Conservation (phyloP, 2,888 invertebrate species). For the Tolmerus cingulatus region DNA sequence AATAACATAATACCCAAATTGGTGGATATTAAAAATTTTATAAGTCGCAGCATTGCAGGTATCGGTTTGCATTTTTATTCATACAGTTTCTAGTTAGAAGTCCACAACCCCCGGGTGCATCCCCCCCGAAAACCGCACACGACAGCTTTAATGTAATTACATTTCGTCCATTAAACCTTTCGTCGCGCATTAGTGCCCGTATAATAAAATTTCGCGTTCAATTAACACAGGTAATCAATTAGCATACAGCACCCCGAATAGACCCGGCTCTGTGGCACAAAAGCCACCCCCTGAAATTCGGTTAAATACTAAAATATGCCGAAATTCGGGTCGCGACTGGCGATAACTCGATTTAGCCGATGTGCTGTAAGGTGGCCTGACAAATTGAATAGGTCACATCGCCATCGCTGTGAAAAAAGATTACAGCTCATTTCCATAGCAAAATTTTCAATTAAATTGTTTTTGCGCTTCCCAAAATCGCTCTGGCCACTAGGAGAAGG, state of each 20-base stretch:
- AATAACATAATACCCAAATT: constrained; percentile 1
- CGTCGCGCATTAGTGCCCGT: constrained; percentile 8
- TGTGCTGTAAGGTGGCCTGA: neutral
- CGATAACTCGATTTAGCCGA: neutral
- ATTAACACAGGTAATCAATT: constrained; percentile 32
- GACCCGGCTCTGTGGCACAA: neutral
- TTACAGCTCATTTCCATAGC: neutral
- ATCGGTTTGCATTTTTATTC: neutral
- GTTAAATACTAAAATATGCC: neutral
- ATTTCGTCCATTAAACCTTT: constrained; percentile 19
- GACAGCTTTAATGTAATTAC: neutral
- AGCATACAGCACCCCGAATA: neutral
- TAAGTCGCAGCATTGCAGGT: neutral
- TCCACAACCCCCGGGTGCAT: neutral
- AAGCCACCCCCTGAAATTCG: neutral
- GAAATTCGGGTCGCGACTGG: neutral
- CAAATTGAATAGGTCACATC: neutral
- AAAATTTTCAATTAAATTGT: neutral
- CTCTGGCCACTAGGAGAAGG: neutral
- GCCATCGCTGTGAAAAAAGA: neutral
- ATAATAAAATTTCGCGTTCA: constrained; percentile 20
- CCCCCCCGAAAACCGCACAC: neutral
- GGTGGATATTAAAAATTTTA: neutral
- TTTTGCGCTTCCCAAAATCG: neutral
- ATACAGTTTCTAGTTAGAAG: neutral